Base-by-base conservation (phyloP, 1,140 invertebrate species). In the Spodoptera frugiperda region DNA sequence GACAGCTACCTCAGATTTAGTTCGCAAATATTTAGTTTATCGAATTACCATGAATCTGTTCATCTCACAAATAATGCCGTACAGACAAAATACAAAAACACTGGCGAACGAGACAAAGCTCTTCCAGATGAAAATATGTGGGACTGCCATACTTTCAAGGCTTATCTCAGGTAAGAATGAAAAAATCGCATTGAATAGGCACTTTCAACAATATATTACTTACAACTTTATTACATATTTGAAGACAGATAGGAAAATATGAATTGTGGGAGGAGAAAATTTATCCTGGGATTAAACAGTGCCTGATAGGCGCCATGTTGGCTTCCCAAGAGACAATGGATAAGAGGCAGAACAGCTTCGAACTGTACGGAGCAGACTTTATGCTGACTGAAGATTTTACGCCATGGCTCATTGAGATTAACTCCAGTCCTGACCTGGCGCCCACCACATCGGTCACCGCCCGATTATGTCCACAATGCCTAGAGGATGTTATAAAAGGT, bases 401-500 rank as follows among this genome's bases (percentile, higher is more conserved):
- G 63, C 98, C 98, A 0, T 99, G 98, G 98, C 93, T 99, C 0
- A 97, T 99, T 79, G 98, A 99, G 91, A 99, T 99, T 77, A 99
- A 99, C 89, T 98, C 97, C 8, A 98, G 97, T 92, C 98, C 98
- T 0, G 98, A 98, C 85, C 96, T 99, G 95, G 97, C 97, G 44
- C 95, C 97, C 10, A 98, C 97, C 1, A 99, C 98, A 0, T 97
- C 96, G 76, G 97, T 99, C 0, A 99, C 98, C 0, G 96, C 97
- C 0, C 93, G 97, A 72, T 95, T 99, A 82, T 99, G 98, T 89
- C 95, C 97, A 14, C 97, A 97, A 88, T 98, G 97, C 59, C 95
- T 99, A 63, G 98, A 99, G 89, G 98, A 99, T 94, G 96, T 98
- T 0, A 96, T 99, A 54, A 99, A 99, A 97, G 98, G 98, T 98